Base-by-base conservation (phyloP, 1,140 invertebrate species). In the Maconellicoccus hirsutus region DNA sequence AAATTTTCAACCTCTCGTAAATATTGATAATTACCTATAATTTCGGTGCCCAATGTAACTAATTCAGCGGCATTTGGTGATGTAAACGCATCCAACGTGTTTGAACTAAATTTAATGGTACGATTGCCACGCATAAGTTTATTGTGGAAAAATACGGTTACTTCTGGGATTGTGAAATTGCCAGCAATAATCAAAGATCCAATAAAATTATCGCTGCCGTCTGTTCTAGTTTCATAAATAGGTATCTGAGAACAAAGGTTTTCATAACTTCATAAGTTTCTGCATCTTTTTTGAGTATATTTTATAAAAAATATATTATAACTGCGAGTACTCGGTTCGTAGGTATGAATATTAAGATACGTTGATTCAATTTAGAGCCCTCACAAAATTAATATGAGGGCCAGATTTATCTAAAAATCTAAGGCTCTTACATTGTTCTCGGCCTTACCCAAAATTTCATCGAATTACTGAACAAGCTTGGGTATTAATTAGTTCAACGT, bases 151-250 rank as follows among this genome's bases (percentile, higher is more conserved):
- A 90, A 93, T 2, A 98, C 84, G 29, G 90, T 89, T 0, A 98
- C 96, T 82, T 98, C 96, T 0, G 95, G 94, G 74, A 98, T 96
- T 69, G 85, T 85, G 74, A 91, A 91, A 74, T 86, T 89, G 6
- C 92, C 94, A n/a, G 96, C 95, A 14, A 98, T 87, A 22, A 98
- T 86, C 2, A 99, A 78, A 0, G 96, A 90, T 0, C 89, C 87
- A 6, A 97, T 85, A 72, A 99, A 92, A 78, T 99, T 98, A 72
- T 96, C 92, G 72, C 92, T 83, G 1, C 94, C 96, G 78, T 98
- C 96, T 80, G 89, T 87, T 59, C 90, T 82, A 0, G 89, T 84
- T 76, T 98, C 93, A 78, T 94, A 96, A 70, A 98, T 89, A 23
- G 95, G 93, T 73, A 98, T 88, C 85, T 97, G 82, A 77, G 83